Evolutionary conservation across 1,140 invertebrate species (phyloP), one percentile per base, ranked within the genome.

Genomic region (Drosophila pseudoobscura): DNA sequence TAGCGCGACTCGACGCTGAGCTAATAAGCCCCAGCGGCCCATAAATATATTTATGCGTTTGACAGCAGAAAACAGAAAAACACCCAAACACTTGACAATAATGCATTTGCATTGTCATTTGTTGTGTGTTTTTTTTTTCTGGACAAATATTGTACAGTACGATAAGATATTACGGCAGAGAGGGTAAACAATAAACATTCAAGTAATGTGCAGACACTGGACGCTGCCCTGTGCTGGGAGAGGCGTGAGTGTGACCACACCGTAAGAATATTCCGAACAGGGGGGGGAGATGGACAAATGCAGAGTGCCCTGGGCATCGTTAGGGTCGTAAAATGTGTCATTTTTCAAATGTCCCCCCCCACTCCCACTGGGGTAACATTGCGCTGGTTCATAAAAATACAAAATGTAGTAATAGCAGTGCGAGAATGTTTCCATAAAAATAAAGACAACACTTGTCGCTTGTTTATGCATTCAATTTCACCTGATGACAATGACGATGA

Each of bases 41-140:
- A 78, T 59, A 70, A 63, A 70, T 75, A 66, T 83, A 55, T 78
- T 78, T 64, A 83, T 82, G 58, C 57, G 65, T 62, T 80, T 63
- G 52, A 59, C n/a, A 45, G 41, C 63, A 62, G 57, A 41, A 64
- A 49, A 49, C 13, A 57, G 20, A 41, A 43, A 52, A 49, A 73
- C 44, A 41, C 69, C 70, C 62, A 79, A 70, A 71, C 65, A 75
- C 75, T 79, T 72, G 80, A 61, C 80, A 66, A 78, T 63, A 83
- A 83, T 76, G 80, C 75, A 84, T 64, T 78, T 66, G 78, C 61
- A 65, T 64, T 82, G 79, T 82, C 80, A 61, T 60, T 73, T 69
- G 44, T 61, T 57, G 41, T 17, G 41, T 55, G 8, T 61, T 56
- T 22, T 55, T 11, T 61, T 56, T 22, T 61, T 57, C 76, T 68